A percentile compares a stretch with the other conserved stretches of the same genome.
These are phyloP conservation scores for Paedocypris micromegethes DNA, from an alignment of 2,797 vertebrate species.

Conservation along the genomic window DNA sequence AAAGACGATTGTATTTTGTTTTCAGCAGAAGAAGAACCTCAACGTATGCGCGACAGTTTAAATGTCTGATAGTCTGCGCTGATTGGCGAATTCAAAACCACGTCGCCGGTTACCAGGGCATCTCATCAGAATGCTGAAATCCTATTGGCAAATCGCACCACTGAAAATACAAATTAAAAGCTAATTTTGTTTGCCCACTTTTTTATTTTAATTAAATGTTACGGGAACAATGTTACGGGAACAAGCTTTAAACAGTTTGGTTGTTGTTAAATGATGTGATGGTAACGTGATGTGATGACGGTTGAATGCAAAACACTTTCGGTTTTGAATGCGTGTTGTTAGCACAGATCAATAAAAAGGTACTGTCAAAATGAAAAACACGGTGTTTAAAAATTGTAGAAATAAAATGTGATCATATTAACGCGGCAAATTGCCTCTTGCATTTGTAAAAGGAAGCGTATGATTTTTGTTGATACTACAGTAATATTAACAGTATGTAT, in stretches of 20 bases:
- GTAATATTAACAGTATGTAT: background rate
- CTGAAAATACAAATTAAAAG: slow-evolving; percentile 2
- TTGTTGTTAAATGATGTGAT: too few species aligned
- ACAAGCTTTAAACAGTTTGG: too few species aligned
- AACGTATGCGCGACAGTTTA: slow-evolving; percentile 34
- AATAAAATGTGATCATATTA: background rate
- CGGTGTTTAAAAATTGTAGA: background rate
- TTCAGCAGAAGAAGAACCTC: too few species aligned
- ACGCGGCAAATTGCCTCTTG: background rate
- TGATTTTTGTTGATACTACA: background rate
- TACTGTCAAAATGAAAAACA: background rate
- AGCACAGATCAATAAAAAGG: too few species aligned
- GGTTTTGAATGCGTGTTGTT: background rate
- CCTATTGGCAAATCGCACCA: slow-evolving; percentile 37
- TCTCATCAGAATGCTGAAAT: background rate
- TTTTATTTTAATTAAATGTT: background rate
- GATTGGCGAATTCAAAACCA: slow-evolving; percentile 52
- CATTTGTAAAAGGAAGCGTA: too few species aligned
- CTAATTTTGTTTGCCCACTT: too few species aligned
- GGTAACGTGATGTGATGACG: too few species aligned
- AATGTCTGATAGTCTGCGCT: slow-evolving; percentile 28
- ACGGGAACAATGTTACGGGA: too few species aligned
- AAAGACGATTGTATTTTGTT: background rate
- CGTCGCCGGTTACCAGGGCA: slow-evolving; percentile 28
- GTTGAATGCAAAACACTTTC: too few species aligned